Percentiles rank a stretch among this genome's conserved stretches.
phyloP scores from a whole-genome alignment of 2,888 invertebrate genomes.

The Apamea crenata region DNA sequence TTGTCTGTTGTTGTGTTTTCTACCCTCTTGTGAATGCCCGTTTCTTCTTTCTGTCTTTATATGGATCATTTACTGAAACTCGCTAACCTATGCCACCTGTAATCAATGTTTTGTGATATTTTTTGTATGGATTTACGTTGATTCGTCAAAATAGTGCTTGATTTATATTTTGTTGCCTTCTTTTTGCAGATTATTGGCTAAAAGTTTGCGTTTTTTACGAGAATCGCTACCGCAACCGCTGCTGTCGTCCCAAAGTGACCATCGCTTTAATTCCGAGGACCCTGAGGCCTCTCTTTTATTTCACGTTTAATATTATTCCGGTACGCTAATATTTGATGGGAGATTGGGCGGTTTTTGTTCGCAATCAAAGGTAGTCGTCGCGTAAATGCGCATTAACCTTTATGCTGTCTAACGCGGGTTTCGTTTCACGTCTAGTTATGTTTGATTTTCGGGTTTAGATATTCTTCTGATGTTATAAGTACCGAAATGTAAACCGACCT shows the following conservation, averaged over 20 bases:
- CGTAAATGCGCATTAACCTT: slow-evolving; percentile 51
- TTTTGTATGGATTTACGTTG: neutral
- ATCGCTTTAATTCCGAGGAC: slow-evolving; percentile 42
- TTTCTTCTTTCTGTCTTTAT: neutral
- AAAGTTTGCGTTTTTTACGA: neutral
- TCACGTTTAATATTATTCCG: slow-evolving; percentile 64
- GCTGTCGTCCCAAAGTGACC: neutral
- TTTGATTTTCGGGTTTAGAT: slow-evolving; percentile 28
- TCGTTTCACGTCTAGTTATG: slow-evolving; percentile 24
- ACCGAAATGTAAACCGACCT: neutral
- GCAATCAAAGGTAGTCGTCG: slow-evolving; percentile 60
- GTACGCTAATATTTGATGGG: slow-evolving; percentile 65
- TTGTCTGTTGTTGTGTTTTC: neutral
- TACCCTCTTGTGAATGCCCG: neutral
- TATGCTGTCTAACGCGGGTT: slow-evolving; percentile 12
- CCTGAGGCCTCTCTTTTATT: slow-evolving; percentile 63
- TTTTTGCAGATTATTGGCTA: neutral
- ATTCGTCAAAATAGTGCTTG: neutral
- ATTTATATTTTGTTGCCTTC: neutral
- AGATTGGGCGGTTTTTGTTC: slow-evolving; percentile 65
- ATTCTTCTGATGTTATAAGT: slow-evolving; percentile 36
- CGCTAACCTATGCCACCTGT: neutral
- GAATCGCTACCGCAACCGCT: slow-evolving; percentile 26
- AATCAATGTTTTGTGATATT: no score
- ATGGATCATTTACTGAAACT: neutral